Base-by-base conservation (phyloP, 2,797 vertebrate species). In the Novumbra hubbsi region DNA sequence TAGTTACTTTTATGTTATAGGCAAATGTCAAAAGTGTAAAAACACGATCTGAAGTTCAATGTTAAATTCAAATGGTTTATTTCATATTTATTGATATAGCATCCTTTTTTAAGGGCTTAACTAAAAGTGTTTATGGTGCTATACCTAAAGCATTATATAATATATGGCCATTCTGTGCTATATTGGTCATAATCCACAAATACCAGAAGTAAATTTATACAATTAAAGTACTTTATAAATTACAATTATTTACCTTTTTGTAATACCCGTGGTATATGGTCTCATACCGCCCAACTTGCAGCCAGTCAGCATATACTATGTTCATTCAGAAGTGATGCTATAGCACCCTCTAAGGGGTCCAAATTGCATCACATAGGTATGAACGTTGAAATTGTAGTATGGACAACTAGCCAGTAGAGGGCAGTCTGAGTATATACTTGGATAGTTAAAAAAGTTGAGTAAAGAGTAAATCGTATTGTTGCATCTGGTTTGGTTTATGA, bases 1-100 rank as follows among this genome's bases (percentile, higher is more conserved):
- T 4, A 49, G 21, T 16, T 24, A 8, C 67, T 12, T n/a, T 3
- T 24, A 17, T 11, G 12, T 9, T 41, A 11, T 19, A 11, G 32
- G 14, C 4, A 7, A 17, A 34, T 41, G 8, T 38, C n/a, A 41
- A 67, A 67, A 19, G 19, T 11, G 32, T 5, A 41, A 41, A 8
- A 67, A 67, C 32, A 30, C 7, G 7, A 68, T 76, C 71, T 67
- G 67, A 81, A 70, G 76, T 68, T 76, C 65, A 72, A 17, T 52
- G n/a, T n/a, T n/a, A n/a, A n/a, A 63, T 72, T 67, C 9, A 9
- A 1, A 32, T 16, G 4, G 27, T 30, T 30, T 27, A 63, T 16
- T 30, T 27, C 1, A 63, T 63, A 27, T 5, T 55, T 60, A 60
- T 27, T 60, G n/a, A 60, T 11, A 24, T 4, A 60, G 12, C 9